Evolutionary conservation across 2,888 invertebrate species (phyloP).

Genomic region (Hydropsyche betteni): DNA sequence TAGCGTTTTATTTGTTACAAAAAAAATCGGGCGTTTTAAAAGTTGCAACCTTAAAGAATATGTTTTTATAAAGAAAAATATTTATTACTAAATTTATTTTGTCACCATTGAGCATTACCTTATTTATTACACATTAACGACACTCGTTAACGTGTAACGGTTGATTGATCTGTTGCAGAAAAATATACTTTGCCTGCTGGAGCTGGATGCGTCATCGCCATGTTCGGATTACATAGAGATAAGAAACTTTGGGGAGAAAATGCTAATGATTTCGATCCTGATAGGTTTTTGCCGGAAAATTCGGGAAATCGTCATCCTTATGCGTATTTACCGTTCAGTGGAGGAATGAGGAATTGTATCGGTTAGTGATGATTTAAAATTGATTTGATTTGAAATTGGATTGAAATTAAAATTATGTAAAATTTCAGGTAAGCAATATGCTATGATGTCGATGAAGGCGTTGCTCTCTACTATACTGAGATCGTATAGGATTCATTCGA

Average conservation of each 20-base stretch:
- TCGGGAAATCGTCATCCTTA: constrained; percentile 60
- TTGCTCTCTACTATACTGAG: constrained; percentile 28
- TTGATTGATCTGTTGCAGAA: constrained; percentile 54
- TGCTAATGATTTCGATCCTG: constrained; percentile 68
- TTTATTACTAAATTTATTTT: too few species aligned
- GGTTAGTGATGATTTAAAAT: constrained; percentile 55
- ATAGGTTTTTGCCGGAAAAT: constrained; percentile 67
- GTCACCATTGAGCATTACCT: too few species aligned
- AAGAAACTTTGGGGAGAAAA: constrained; percentile 67
- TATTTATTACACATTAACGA: too few species aligned
- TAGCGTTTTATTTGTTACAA: too few species aligned
- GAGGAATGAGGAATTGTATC: constrained; percentile 64
- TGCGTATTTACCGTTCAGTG: constrained; percentile 63
- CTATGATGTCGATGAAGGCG: constrained; percentile 35
- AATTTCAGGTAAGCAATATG: constrained; percentile 35
- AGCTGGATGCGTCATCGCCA: constrained; percentile 59
- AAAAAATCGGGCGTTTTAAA: too few species aligned
- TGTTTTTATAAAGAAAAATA: too few species aligned
- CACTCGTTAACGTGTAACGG: too few species aligned
- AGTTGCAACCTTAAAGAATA: too few species aligned
- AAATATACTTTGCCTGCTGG: constrained; percentile 62
- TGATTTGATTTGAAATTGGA: not conserved
- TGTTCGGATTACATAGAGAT: constrained; percentile 63
- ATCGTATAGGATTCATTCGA: constrained; percentile 28
- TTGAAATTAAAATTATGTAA: not conserved